phyloP scores from a whole-genome alignment of 2,797 vertebrate genomes.

The Acanthiza pusilla region DNA sequence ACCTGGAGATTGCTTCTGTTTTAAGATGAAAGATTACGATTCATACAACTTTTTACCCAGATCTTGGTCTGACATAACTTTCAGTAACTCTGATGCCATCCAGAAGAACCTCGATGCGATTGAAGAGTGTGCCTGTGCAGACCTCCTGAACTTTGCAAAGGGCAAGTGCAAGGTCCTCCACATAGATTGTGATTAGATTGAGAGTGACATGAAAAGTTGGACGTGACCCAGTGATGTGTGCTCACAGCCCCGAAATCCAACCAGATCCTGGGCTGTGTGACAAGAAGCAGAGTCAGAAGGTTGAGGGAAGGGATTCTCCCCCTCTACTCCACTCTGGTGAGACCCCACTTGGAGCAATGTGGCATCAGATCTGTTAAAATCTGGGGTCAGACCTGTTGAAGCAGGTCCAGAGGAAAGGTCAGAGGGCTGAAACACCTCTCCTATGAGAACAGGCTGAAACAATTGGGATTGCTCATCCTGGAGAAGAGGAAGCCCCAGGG shows the following conservation, averaged over 20 bases:
- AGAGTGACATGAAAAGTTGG: neutral
- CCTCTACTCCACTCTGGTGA: neutral
- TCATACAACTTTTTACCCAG: neutral
- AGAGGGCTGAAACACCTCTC: neutral
- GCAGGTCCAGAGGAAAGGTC: neutral
- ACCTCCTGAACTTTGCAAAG: neutral
- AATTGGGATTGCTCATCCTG: neutral
- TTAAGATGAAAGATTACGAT: neutral
- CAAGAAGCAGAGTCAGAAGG: neutral
- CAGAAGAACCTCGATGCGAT: neutral
- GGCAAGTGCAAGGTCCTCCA: neutral
- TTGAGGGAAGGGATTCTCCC: fast-evolving
- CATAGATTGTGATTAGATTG: neutral
- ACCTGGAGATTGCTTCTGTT: neutral
- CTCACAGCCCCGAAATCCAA: neutral
- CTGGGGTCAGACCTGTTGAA: neutral
- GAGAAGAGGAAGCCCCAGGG: neutral
- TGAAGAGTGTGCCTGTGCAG: neutral
- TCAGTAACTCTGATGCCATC: neutral
- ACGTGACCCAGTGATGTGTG: neutral
- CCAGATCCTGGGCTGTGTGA: neutral
- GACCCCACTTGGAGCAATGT: neutral
- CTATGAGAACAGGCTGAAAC: neutral
- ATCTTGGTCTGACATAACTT: neutral
- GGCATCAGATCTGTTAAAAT: neutral